phyloP scores from a whole-genome alignment of 1,140 invertebrate genomes.

The Ctenoplectra terminalis region DNA sequence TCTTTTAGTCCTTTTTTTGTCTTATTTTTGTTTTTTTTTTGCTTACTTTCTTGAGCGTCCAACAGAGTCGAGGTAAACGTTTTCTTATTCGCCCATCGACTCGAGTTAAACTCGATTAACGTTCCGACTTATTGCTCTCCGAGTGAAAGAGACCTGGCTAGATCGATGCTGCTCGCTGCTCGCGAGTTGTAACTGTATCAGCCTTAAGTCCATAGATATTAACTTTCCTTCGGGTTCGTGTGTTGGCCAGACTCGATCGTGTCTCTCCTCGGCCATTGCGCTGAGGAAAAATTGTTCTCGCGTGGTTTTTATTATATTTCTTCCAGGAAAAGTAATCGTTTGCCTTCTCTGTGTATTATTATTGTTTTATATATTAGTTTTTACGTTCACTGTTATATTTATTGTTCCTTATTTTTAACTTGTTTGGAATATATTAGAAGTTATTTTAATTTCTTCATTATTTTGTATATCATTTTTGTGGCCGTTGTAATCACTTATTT shows the following conservation, averaged over 20 bases:
- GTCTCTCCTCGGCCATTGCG: neutral
- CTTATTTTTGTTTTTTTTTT: neutral
- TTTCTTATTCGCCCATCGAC: conserved; percentile 5
- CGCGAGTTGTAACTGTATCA: conserved; percentile 18
- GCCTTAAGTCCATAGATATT: conserved; percentile 1
- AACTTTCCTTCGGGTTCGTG: conserved; percentile 24
- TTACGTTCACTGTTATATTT: too few species aligned
- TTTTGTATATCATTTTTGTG: too few species aligned
- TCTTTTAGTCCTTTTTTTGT: neutral
- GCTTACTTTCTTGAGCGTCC: neutral
- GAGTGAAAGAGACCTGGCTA: conserved; percentile 4
- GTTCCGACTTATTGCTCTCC: conserved; percentile 6
- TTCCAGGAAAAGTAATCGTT: neutral
- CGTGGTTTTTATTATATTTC: neutral
- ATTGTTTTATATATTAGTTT: neutral
- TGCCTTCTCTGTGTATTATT: too few species aligned
- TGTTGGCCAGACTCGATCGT: neutral
- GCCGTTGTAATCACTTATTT: too few species aligned
- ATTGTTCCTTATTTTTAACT: neutral
- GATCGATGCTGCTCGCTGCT: conserved; percentile 14
- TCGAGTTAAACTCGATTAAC: conserved; percentile 25
- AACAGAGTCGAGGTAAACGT: neutral
- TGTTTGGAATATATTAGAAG: too few species aligned
- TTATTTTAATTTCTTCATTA: too few species aligned
- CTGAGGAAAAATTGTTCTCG: neutral